Conservation (phyloP, 2,888 invertebrate species). For the Leptinotarsa haldemani region DNA sequence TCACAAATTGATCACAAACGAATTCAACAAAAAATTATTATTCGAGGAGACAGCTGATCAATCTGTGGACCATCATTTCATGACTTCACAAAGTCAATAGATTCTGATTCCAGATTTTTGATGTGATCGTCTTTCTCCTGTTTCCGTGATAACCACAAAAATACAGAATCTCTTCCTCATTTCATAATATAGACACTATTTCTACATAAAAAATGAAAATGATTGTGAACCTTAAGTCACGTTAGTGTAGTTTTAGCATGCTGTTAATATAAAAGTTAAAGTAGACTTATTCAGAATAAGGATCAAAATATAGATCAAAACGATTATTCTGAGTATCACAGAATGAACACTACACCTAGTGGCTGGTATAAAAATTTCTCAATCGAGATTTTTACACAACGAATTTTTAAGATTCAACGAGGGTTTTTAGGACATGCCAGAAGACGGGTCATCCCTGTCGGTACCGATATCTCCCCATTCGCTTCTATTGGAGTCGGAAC, state of each 20-base stretch:
- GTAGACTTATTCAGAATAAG: constrained; percentile 44
- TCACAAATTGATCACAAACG: constrained; percentile 15
- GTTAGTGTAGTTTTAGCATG: constrained; percentile 50
- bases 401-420: not conserved
- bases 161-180: constrained; percentile 5
- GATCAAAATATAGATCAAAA: constrained; percentile 57
- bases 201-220: constrained; percentile 42
- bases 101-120: not conserved
- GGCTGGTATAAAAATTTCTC: constrained; percentile 65
- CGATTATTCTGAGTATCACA: constrained; percentile 67
- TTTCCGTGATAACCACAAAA: not conserved
- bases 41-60: not conserved
- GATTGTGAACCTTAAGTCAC: constrained; percentile 56
- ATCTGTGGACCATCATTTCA: too few species aligned
- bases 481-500: constrained; percentile 46
- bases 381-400: constrained; percentile 56
- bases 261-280: constrained; percentile 45
- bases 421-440: constrained; percentile 65
- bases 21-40: not conserved
- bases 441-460: constrained; percentile 66
- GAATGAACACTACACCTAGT: constrained; percentile 67
- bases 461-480: constrained; percentile 50
- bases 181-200: not conserved
- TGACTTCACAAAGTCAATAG: not conserved
- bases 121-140: not conserved